These are phyloP conservation scores for Nibea albiflora DNA, from an alignment of 2,113 vertebrate species.

Conservation along the genomic window DNA sequence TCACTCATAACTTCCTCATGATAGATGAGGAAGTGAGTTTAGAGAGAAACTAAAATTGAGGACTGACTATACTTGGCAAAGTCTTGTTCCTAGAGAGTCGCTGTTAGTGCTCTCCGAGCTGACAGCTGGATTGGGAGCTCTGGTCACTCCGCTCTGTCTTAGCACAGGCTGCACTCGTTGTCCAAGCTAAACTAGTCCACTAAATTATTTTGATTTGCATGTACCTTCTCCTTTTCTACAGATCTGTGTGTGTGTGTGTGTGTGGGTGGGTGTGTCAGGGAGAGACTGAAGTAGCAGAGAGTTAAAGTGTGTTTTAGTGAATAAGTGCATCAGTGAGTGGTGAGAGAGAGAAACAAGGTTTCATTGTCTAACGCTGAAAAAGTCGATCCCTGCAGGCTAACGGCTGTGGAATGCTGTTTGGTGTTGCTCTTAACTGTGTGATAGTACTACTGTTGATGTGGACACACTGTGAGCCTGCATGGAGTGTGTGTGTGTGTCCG, in stretches of 20 bases:
- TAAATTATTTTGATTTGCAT: not conserved
- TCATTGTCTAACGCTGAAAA: slow-evolving; percentile 64
- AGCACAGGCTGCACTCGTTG: not conserved
- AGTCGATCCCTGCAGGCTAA: slow-evolving; percentile 60
- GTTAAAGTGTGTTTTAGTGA: not conserved
- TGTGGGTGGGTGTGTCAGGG: not conserved
- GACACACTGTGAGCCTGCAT: not conserved
- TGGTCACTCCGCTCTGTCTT: slow-evolving; percentile 3
- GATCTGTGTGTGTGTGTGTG: not conserved
- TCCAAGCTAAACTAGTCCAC: slow-evolving; percentile 10
- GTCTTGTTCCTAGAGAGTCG: not conserved
- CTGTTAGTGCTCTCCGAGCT: not conserved
- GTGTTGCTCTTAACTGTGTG: slow-evolving; percentile 31
- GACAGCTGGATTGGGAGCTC: not conserved
- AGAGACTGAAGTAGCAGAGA: not conserved
- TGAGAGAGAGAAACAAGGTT: slow-evolving; percentile 53
- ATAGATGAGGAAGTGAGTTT: not conserved
- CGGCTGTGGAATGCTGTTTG: slow-evolving; percentile 68
- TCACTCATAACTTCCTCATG: not conserved
- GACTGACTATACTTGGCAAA: not conserved
- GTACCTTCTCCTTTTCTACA: not conserved
- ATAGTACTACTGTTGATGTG: slow-evolving; percentile 17
- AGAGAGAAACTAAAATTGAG: not conserved
- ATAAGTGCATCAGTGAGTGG: not conserved
- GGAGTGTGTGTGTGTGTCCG: not conserved